Conservation (phyloP, 2,113 vertebrate genomes). For the Ailurus styani region DNA sequence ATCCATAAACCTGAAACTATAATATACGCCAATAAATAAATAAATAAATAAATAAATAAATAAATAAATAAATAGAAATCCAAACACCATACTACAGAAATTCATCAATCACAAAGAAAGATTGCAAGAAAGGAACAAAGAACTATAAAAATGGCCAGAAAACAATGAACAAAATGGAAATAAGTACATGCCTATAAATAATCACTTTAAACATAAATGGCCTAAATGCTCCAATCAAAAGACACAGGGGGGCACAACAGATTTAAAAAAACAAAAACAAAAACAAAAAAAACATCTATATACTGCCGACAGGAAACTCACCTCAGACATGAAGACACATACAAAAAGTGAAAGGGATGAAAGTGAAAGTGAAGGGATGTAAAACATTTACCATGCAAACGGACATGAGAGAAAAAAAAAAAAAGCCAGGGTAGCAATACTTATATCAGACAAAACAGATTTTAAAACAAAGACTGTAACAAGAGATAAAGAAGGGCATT, state of each 20-base stretch:
- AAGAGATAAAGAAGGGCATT: background rate
- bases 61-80: background rate
- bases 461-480: background rate
- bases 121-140: background rate
- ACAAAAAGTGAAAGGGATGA: no score
- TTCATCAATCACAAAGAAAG: background rate
- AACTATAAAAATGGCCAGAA: background rate
- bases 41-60: background rate
- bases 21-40: background rate
- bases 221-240: background rate
- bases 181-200: background rate
- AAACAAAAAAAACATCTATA: background rate
- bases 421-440: background rate
- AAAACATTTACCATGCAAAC: background rate
- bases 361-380: background rate
- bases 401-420: background rate
- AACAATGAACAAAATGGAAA: background rate
- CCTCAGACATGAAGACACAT: background rate
- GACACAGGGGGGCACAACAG: background rate
- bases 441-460: background rate
- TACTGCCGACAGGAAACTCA: background rate
- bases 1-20: background rate
- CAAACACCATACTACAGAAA: background rate
- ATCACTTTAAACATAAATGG: background rate
- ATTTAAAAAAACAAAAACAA: background rate